These are phyloP conservation scores for Glareola pratincola DNA, from an alignment of 2,113 vertebrate genomes.

Conservation along the genomic window DNA sequence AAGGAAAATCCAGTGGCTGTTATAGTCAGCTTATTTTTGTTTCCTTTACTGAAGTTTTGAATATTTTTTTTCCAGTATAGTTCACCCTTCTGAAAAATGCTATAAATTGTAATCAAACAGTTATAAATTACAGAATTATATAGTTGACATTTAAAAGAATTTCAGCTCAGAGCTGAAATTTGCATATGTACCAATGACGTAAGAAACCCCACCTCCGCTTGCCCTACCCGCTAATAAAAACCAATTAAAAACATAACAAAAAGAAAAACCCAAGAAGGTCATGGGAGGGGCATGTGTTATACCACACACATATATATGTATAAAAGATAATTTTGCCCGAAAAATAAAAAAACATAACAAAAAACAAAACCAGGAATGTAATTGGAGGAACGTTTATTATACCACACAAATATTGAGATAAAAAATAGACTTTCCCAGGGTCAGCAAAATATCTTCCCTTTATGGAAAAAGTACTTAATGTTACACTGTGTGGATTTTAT, in stretches of 20 bases:
- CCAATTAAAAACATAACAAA: not conserved
- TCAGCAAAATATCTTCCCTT: not conserved
- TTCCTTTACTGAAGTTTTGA: slow-evolving; percentile 36
- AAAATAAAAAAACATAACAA: not conserved
- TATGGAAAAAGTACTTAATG: slow-evolving; percentile 13
- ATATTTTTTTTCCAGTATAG: slow-evolving; percentile 36
- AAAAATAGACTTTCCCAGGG: not conserved
- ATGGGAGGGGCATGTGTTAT: not conserved
- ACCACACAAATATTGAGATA: not conserved
- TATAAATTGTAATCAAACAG: slow-evolving; percentile 27
- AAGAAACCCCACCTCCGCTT: not conserved
- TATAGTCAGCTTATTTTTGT: slow-evolving; percentile 17
- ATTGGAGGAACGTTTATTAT: not conserved
- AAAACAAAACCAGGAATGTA: not conserved
- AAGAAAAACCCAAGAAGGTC: not conserved
- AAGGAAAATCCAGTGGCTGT: not conserved
- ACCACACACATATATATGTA: not conserved
- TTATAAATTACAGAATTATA: slow-evolving; percentile 28
- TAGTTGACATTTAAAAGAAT: not conserved
- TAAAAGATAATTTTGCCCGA: not conserved
- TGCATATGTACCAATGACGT: not conserved
- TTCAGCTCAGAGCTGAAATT: slow-evolving; percentile 37
- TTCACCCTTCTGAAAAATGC: slow-evolving; percentile 45
- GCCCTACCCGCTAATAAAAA: not conserved
- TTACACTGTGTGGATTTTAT: not conserved